phyloP scores from a whole-genome alignment of 2,113 vertebrate genomes.

The Cathartes aura region DNA sequence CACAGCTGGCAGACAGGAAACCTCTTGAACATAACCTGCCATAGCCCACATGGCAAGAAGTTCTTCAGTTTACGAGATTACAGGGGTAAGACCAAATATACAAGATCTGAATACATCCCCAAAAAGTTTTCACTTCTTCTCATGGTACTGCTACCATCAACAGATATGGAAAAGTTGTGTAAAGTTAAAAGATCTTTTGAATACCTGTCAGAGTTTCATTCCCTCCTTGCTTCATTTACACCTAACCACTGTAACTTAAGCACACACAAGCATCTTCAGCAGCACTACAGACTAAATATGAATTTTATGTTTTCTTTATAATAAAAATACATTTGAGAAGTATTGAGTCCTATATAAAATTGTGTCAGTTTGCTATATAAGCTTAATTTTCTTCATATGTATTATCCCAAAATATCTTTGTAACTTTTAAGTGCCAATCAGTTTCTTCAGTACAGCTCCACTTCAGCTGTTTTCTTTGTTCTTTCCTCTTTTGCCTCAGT shows the following conservation, averaged over 20 bases:
- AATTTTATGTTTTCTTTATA: not conserved
- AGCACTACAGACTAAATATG: not conserved
- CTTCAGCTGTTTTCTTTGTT: not conserved
- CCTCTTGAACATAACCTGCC: not conserved
- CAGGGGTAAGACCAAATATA: not conserved
- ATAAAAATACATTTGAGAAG: not conserved
- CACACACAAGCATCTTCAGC: not conserved
- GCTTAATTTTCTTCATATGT: not conserved
- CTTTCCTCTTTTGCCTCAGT: not conserved
- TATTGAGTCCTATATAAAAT: not conserved
- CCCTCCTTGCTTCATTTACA: not conserved
- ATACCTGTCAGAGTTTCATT: not conserved
- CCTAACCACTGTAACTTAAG: not conserved
- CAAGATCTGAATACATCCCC: not conserved
- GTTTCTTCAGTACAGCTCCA: not conserved
- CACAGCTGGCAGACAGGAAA: not conserved
- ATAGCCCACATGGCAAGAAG: not conserved
- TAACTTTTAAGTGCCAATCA: not conserved
- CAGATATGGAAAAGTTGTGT: fast-evolving
- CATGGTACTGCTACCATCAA: not conserved
- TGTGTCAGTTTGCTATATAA: not conserved
- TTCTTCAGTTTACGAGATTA: not conserved
- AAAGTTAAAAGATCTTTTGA: not conserved
- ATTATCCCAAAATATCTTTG: not conserved
- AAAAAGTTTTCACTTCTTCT: not conserved